These are phyloP conservation scores for Drosophila biarmipes DNA, from an alignment of 1,140 invertebrate species.

Conservation along the genomic window DNA sequence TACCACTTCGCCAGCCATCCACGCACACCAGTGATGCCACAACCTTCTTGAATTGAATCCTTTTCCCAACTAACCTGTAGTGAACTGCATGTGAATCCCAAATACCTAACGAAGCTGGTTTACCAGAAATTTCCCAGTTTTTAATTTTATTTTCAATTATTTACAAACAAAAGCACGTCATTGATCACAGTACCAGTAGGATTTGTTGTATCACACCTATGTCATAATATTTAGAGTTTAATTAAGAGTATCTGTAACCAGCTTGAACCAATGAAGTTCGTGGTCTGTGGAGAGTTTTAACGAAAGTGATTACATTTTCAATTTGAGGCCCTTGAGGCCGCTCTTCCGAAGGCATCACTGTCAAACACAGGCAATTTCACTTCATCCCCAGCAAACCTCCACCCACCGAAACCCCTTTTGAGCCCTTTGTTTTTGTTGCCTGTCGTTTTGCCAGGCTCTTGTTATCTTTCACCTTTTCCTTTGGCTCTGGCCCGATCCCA, in stretches of 20 bases:
- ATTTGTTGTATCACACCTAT: no score
- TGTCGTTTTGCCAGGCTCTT: conserved; percentile 23
- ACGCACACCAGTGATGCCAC: conserved; percentile 1
- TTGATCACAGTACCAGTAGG: no score
- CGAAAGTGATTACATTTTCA: no score
- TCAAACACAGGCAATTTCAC: conserved; percentile 13
- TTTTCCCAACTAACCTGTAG: neutral
- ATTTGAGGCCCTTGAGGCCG: neutral
- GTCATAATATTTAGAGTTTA: neutral
- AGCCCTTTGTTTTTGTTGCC: conserved; percentile 22
- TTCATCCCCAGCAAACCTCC: conserved; percentile 1
- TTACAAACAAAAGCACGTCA: neutral
- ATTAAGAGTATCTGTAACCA: no score
- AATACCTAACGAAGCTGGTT: neutral
- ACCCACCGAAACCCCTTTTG: neutral
- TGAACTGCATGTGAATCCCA: neutral
- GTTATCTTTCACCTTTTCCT: conserved; percentile 29
- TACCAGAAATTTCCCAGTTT: no score
- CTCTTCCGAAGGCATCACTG: conserved; percentile 5
- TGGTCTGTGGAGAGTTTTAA: neutral
- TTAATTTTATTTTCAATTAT: no score
- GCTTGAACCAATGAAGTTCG: no score
- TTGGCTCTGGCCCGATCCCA: neutral
- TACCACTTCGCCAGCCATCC: neutral
- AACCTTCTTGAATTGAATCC: neutral